Conservation (phyloP, 1,140 invertebrate species). For the Ceratina australensis region DNA sequence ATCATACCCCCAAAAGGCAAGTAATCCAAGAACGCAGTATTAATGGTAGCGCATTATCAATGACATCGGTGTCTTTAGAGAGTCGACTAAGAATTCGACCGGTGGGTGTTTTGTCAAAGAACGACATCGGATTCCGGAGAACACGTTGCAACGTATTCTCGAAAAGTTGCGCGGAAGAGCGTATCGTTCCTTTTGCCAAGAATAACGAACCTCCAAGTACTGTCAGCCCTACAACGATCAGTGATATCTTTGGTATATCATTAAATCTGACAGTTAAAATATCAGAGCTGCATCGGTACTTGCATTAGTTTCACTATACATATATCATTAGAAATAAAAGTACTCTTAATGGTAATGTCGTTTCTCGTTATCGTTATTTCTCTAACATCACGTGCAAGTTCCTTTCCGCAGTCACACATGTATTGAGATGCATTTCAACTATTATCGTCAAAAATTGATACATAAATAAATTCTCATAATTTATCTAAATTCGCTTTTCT, state of each 20-base stretch:
- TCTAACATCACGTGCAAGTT: conserved; percentile 51
- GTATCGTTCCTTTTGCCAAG: conserved; percentile 82
- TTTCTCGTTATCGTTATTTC: conserved; percentile 47
- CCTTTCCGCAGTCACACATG: conserved; percentile 59
- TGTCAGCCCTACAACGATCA: conserved; percentile 79
- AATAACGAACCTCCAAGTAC: conserved; percentile 80
- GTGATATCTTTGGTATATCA: conserved; percentile 60
- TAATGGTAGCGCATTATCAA: conserved; percentile 81
- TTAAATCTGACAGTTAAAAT: conserved; percentile 36
- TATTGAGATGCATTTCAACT: conserved; percentile 56
- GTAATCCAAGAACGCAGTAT: conserved; percentile 73
- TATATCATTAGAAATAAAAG: background rate
- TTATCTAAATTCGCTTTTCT: background rate
- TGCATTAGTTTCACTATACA: conserved; percentile 15
- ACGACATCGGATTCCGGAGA: conserved; percentile 84
- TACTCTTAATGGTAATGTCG: background rate
- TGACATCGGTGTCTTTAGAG: conserved; percentile 85
- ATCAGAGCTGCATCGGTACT: conserved; percentile 24
- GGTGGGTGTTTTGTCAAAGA: conserved; percentile 88
- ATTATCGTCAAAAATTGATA: conserved; percentile 24
- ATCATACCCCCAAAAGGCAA: conserved; percentile 80
- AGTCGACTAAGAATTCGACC: conserved; percentile 88
- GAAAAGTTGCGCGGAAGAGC: conserved; percentile 83
- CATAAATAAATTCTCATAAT: conserved; percentile 4
- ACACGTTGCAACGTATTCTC: conserved; percentile 82